Percentiles rank a stretch among this genome's conserved stretches.
Evolutionary conservation across 2,888 invertebrate genomes (phyloP).

Genomic region (Acholoe squamosa): DNA sequence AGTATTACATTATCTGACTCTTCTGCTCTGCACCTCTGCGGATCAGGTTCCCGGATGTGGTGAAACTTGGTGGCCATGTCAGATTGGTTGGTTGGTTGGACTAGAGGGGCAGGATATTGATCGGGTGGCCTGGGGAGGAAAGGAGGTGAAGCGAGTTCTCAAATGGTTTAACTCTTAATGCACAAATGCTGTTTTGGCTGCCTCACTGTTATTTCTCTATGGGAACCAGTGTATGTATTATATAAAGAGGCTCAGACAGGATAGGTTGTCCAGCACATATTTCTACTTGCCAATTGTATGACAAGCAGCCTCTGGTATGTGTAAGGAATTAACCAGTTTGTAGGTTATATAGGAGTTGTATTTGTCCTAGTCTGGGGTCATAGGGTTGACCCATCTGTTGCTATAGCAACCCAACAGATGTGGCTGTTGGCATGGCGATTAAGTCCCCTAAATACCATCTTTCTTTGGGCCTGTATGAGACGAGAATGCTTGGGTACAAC

Average conservation of each 20-base stretch:
- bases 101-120: background rate
- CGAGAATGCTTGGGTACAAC: too few species aligned
- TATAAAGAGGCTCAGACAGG: background rate
- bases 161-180: slow-evolving; percentile 36
- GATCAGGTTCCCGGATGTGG: slow-evolving; percentile 1
- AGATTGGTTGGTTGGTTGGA: background rate
- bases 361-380: too few species aligned
- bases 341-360: too few species aligned
- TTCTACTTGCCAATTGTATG: too few species aligned
- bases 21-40: background rate
- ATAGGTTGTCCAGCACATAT: too few species aligned
- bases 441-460: too few species aligned
- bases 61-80: background rate
- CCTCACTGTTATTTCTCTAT: background rate
- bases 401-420: too few species aligned
- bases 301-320: too few species aligned
- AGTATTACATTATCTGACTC: background rate
- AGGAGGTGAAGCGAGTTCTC: background rate
- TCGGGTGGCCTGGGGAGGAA: background rate
- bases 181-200: slow-evolving; percentile 7
- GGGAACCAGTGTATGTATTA: background rate
- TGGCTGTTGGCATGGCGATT: too few species aligned
- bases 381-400: too few species aligned
- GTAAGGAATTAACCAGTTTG: too few species aligned
- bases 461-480: too few species aligned